phyloP scores from a whole-genome alignment of 1,140 invertebrate species.

The Camponotus vicinus region DNA sequence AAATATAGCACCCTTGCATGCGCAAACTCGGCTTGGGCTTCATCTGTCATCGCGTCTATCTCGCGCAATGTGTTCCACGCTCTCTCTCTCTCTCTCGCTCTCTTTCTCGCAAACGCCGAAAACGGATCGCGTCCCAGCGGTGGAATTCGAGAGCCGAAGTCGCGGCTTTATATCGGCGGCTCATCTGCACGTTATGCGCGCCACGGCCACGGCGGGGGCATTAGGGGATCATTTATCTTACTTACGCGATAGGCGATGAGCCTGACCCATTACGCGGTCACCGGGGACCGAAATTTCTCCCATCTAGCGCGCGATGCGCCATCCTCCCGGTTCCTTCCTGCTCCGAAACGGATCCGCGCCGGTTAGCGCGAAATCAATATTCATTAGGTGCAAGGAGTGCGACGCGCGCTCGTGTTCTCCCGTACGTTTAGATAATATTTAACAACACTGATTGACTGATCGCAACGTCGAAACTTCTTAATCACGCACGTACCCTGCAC shows the following conservation, averaged over 20 bases:
- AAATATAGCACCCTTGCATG: background rate
- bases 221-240: conserved; percentile 76
- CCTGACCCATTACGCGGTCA: conserved; percentile 69
- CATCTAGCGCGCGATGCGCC: conserved; percentile 34
- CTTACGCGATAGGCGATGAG: conserved; percentile 73
- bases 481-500: background rate
- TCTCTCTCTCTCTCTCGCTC: background rate
- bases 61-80: background rate
- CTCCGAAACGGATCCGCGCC: conserved; percentile 44
- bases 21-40: conserved; percentile 2
- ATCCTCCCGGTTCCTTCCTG: conserved; percentile 23
- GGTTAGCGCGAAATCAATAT: conserved; percentile 70
- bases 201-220: conserved; percentile 64
- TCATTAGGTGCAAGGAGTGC: conserved; percentile 64
- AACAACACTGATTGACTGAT: conserved; percentile 69
- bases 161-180: conserved; percentile 63
- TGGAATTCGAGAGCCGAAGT: conserved; percentile 57
- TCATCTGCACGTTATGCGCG: conserved; percentile 62
- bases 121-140: conserved; percentile 55
- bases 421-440: conserved; percentile 65
- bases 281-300: conserved; percentile 71
- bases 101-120: conserved; percentile 33
- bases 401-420: conserved; percentile 13
- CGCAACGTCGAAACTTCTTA: conserved; percentile 23
- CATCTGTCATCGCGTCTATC: background rate